phyloP scores from a whole-genome alignment of 2,113 vertebrate genomes.

The Elachura formosa region DNA sequence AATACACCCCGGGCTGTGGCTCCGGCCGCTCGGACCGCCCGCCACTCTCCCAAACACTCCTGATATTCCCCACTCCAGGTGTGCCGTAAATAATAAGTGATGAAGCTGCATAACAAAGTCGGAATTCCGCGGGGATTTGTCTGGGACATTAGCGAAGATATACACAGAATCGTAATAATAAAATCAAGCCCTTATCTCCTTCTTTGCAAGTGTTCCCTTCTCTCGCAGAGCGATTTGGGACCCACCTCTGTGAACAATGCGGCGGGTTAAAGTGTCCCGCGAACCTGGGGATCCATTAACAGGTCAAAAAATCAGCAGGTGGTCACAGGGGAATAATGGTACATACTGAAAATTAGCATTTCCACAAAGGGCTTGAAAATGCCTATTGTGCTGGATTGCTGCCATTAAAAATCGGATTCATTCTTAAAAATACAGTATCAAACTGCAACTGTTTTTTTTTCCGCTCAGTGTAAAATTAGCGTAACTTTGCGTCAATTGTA shows the following conservation, averaged over 20 bases:
- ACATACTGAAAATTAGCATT: slow-evolving; percentile 69
- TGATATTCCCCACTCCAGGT: neutral
- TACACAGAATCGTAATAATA: neutral
- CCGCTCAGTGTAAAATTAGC: neutral
- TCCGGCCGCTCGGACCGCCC: neutral
- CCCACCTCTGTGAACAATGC: slow-evolving; percentile 62
- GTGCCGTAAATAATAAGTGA: neutral
- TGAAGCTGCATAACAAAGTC: neutral
- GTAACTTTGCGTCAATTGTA: neutral
- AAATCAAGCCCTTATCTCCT: slow-evolving; percentile 36
- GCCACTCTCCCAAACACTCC: fast-evolving
- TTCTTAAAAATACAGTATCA: slow-evolving; percentile 3
- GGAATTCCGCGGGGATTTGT: neutral
- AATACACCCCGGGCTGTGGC: neutral
- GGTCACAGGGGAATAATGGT: slow-evolving; percentile 34
- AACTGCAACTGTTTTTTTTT: neutral
- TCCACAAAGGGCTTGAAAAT: slow-evolving; percentile 63
- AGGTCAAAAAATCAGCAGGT: slow-evolving; percentile 78
- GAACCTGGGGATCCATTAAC: slow-evolving; percentile 80
- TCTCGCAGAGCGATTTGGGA: neutral
- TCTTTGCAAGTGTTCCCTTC: neutral
- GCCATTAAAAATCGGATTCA: slow-evolving; percentile 29
- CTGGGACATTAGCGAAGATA: neutral
- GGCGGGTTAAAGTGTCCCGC: slow-evolving; percentile 22
- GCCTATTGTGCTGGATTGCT: slow-evolving; percentile 62